Conservation (phyloP, 2,797 vertebrate species). For the Ficedula albicollis region DNA sequence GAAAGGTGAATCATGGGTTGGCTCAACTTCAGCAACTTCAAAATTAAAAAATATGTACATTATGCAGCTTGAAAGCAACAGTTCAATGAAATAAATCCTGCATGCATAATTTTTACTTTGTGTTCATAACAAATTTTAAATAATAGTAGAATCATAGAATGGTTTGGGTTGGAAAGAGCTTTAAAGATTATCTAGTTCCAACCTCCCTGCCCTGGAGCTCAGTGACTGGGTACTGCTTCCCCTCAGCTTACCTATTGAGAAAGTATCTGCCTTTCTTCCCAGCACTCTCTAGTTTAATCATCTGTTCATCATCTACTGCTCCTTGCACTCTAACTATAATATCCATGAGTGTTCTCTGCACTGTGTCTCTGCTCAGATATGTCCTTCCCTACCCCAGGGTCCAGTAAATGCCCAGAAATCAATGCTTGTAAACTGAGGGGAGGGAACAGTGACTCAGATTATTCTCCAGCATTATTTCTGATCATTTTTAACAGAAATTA, state of each 20-base stretch:
- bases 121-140: not conserved
- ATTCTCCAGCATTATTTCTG: not conserved
- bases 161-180: not conserved
- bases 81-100: not conserved
- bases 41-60: not conserved
- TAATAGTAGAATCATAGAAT: not conserved
- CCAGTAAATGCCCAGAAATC: not conserved
- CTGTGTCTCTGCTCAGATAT: too few species aligned
- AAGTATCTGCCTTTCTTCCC: not conserved
- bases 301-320: not conserved
- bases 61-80: not conserved
- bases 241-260: not conserved
- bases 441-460: not conserved
- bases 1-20: not conserved
- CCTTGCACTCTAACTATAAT: not conserved
- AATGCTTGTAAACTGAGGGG: not conserved
- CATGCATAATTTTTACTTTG: not conserved
- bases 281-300: not conserved
- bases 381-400: not conserved
- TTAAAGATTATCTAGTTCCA: not conserved
- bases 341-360: not conserved
- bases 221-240: not conserved
- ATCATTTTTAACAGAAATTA: not conserved
- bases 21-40: slow-evolving; percentile 41
- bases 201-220: accelerated